Evolutionary conservation across 2,797 vertebrate species (phyloP).

Genomic region (Fistularia commersonii): DNA sequence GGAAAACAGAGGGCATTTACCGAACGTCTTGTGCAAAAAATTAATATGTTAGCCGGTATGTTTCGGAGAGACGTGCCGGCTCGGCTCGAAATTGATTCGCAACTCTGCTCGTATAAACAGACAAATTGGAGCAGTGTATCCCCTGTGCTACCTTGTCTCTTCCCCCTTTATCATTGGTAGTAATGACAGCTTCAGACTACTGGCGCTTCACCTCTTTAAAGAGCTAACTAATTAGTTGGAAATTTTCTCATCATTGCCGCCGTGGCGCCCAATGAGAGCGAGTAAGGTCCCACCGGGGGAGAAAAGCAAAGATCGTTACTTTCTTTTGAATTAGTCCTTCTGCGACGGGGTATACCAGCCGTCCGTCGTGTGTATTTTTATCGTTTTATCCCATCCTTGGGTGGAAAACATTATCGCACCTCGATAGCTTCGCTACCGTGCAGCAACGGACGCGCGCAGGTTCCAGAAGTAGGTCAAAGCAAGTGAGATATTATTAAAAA

Average conservation of each 20-base stretch:
- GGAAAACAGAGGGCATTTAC: background rate
- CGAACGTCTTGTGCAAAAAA: slow-evolving; percentile 26
- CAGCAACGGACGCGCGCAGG: too few species aligned
- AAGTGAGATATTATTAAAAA: too few species aligned
- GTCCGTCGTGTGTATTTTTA: too few species aligned
- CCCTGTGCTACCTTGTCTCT: slow-evolving; percentile 37
- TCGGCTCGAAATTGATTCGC: slow-evolving; percentile 33
- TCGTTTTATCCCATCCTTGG: too few species aligned
- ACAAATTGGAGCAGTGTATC: slow-evolving; percentile 63
- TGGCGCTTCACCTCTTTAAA: slow-evolving; percentile 63
- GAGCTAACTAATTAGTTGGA: slow-evolving; percentile 75
- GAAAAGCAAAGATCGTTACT: slow-evolving; percentile 18
- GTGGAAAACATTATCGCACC: too few species aligned
- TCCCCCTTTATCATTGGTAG: slow-evolving; percentile 45
- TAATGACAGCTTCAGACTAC: slow-evolving; percentile 72
- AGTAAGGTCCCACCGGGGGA: slow-evolving; percentile 58
- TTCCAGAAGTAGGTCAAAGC: too few species aligned
- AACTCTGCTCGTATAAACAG: slow-evolving; percentile 36
- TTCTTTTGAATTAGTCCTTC: background rate
- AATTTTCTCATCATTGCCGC: slow-evolving; percentile 66
- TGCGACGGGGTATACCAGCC: too few species aligned
- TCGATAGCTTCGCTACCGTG: too few species aligned
- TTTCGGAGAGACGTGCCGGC: slow-evolving; percentile 23
- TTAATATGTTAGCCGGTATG: slow-evolving; percentile 33
- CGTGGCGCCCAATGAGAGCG: slow-evolving; percentile 48